Conservation (phyloP, 2,888 invertebrate species). For the Sericinus montela region DNA sequence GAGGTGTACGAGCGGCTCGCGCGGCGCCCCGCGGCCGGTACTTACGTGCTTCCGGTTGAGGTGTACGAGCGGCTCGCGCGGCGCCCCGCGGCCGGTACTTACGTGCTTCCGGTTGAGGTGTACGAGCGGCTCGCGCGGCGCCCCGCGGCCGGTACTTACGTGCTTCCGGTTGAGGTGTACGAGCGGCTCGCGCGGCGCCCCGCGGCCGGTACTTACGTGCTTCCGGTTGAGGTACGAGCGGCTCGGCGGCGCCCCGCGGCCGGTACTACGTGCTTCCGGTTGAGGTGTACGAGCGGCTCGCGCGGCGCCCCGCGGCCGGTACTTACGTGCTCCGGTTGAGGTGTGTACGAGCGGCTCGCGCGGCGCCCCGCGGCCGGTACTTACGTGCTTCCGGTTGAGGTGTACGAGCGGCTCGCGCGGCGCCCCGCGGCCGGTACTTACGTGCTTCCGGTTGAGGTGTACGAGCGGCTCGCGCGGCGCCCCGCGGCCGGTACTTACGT, state of each 20-base stretch:
- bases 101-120: too few relatives aligned
- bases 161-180: slow-evolving; percentile 84
- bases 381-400: too few relatives aligned
- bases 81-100: slow-evolving; percentile 83
- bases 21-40: slow-evolving; percentile 45
- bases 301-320: slow-evolving; percentile 37
- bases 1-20: slow-evolving; percentile 76
- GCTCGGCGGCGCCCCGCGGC: slow-evolving; percentile 83
- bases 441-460: too few relatives aligned
- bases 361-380: too few relatives aligned
- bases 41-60: slow-evolving; percentile 81
- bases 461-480: slow-evolving; percentile 65
- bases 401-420: slow-evolving; percentile 31
- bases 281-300: too few relatives aligned
- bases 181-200: slow-evolving; percentile 84
- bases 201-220: too few relatives aligned
- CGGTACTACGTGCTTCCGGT: slow-evolving; percentile 73
- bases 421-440: slow-evolving; percentile 37
- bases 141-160: slow-evolving; percentile 26
- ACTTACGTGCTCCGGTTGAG: too few relatives aligned
- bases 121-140: slow-evolving; percentile 36
- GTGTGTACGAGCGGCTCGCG: slow-evolving; percentile 61
- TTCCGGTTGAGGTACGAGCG: too few relatives aligned
- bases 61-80: slow-evolving; percentile 82
- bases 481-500: slow-evolving; percentile 64